These are phyloP conservation scores for Lamellibrachia luymesi DNA, from an alignment of 1,140 invertebrate species.

Conservation along the genomic window DNA sequence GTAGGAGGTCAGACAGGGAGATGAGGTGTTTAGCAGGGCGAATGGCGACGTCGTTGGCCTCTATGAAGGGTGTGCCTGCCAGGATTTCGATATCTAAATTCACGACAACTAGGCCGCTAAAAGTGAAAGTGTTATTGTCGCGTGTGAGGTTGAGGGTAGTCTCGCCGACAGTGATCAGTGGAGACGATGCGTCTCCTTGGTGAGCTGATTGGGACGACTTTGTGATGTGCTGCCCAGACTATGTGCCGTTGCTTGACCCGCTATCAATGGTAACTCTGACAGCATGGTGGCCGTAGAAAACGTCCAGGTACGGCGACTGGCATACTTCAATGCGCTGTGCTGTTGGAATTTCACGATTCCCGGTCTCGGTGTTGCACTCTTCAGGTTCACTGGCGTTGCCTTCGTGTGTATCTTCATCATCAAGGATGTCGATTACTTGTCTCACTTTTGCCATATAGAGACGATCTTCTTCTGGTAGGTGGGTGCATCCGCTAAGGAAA, in stretches of 20 bases:
- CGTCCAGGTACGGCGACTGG: too few relatives aligned
- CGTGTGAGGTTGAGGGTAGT: conserved; percentile 16
- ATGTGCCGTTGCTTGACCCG: neutral
- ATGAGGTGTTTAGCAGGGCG: conserved; percentile 11
- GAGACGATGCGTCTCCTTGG: conserved; percentile 29
- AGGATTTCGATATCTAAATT: conserved; percentile 33
- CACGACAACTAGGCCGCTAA: conserved; percentile 30
- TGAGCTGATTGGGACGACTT: conserved; percentile 26
- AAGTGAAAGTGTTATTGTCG: neutral
- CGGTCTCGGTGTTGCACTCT: too few relatives aligned
- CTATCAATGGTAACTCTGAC: too few relatives aligned
- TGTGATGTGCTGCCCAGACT: conserved; percentile 4
- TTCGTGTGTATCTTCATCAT: too few relatives aligned
- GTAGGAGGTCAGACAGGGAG: neutral
- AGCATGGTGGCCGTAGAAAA: too few relatives aligned
- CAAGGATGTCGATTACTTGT: too few relatives aligned
- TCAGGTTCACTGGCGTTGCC: too few relatives aligned
- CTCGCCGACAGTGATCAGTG: conserved; percentile 25
- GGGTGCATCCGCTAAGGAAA: too few relatives aligned
- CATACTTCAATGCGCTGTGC: too few relatives aligned
- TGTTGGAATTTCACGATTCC: too few relatives aligned
- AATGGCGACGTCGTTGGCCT: conserved; percentile 19
- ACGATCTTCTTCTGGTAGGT: too few relatives aligned
- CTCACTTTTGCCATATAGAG: too few relatives aligned
- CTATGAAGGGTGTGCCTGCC: conserved; percentile 15